Evolutionary conservation across 2,888 invertebrate genomes (phyloP).

Genomic region (Scaptomyza tumidula): DNA sequence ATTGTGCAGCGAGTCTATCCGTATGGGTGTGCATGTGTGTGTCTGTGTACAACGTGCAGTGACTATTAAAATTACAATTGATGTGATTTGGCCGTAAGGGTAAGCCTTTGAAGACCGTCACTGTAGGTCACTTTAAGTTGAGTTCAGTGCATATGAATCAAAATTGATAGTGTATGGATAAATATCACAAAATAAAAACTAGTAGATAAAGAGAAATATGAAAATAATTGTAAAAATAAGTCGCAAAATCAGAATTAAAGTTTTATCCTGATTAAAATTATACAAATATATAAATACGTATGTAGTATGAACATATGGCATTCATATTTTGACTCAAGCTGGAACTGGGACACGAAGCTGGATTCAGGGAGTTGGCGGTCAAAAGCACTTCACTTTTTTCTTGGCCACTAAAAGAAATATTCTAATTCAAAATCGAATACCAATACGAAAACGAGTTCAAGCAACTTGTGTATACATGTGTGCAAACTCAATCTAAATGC

Average conservation of each 20-base stretch:
- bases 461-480: conserved; percentile 57
- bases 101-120: conserved; percentile 11
- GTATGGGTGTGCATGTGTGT: conserved; percentile 22
- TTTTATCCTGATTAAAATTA: conserved; percentile 78
- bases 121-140: conserved; percentile 38
- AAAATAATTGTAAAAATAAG: conserved; percentile 17
- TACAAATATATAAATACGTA: conserved; percentile 32
- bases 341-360: conserved; percentile 24
- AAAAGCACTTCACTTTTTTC: conserved; percentile 41
- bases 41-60: conserved; percentile 43
- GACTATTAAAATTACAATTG: conserved; percentile 63
- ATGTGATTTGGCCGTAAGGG: conserved; percentile 57
- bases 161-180: conserved; percentile 29
- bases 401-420: conserved; percentile 67
- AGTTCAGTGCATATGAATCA: conserved; percentile 7
- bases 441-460: conserved; percentile 46
- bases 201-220: conserved; percentile 8
- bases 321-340: conserved; percentile 24
- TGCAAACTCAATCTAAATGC: conserved; percentile 77
- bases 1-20: conserved; percentile 35
- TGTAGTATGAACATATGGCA: conserved; percentile 25
- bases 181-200: conserved; percentile 15
- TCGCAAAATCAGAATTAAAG: conserved; percentile 41
- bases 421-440: conserved; percentile 62
- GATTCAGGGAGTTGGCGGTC: conserved; percentile 8